These are phyloP conservation scores for Actinernus sp. DNA, from an alignment of 92 coral and sea anemone genomes.

Conservation along the genomic window DNA sequence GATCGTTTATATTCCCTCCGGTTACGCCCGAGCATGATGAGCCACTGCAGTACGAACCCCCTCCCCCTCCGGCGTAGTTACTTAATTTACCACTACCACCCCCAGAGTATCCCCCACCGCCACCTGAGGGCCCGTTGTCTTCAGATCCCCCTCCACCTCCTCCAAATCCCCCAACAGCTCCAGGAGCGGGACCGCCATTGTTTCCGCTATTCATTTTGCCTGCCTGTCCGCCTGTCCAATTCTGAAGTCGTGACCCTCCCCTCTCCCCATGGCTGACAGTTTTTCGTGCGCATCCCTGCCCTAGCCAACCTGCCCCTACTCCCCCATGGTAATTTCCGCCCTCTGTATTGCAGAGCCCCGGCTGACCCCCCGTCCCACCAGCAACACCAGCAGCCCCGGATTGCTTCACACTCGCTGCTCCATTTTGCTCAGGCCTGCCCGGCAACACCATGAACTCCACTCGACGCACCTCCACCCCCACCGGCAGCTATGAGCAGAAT, in stretches of 20 bases:
- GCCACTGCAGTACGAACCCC: conserved; percentile 69
- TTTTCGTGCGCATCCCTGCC: conserved; percentile 46
- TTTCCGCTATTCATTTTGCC: conserved; percentile 73
- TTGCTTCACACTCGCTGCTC: conserved; percentile 47
- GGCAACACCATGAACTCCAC: conserved; percentile 61
- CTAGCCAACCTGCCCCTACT: conserved; percentile 81
- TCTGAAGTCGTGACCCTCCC: conserved; percentile 67
- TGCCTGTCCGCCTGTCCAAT: conserved; percentile 77
- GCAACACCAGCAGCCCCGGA: background rate
- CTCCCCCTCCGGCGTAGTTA: conserved; percentile 79
- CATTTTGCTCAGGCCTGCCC: conserved; percentile 62
- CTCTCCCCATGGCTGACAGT: conserved; percentile 39
- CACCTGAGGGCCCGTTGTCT: conserved; percentile 80
- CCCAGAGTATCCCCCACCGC: conserved; percentile 82
- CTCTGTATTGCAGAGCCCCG: conserved; percentile 54
- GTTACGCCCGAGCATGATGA: conserved; percentile 36
- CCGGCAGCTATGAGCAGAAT: conserved; percentile 73
- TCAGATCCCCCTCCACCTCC: conserved; percentile 78
- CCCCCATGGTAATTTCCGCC: conserved; percentile 69
- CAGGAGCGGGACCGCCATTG: conserved; percentile 81
- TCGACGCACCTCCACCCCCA: conserved; percentile 84
- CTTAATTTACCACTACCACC: conserved; percentile 69
- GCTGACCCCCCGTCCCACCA: conserved; percentile 70
- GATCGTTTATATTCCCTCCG: conserved; percentile 47
- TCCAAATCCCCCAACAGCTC: conserved; percentile 88